phyloP scores from a whole-genome alignment of 2,888 invertebrate genomes.

The Hypomecis atomaria region DNA sequence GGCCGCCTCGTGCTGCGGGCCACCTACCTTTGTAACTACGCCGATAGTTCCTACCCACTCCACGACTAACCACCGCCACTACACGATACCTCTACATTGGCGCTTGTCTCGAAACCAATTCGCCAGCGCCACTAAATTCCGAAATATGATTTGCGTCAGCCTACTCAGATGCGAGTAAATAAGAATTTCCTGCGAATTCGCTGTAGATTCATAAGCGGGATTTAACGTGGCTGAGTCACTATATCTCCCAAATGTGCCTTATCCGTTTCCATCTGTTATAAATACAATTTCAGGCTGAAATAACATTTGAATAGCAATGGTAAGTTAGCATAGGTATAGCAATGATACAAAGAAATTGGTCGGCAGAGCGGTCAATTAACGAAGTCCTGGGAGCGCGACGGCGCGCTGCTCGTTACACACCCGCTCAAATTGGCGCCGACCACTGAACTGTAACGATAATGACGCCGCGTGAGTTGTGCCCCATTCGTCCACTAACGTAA shows the following conservation, averaged over 20 bases:
- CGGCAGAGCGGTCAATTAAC: conserved; percentile 67
- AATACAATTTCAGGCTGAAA: conserved; percentile 11
- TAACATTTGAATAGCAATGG: conserved; percentile 28
- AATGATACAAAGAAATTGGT: conserved; percentile 64
- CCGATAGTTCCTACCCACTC: conserved; percentile 32
- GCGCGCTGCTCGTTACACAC: conserved; percentile 70
- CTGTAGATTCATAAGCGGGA: conserved; percentile 21
- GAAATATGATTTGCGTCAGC: conserved; percentile 20
- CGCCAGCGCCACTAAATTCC: conserved; percentile 6
- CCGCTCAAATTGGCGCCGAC: conserved; percentile 73
- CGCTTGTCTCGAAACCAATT: conserved; percentile 13
- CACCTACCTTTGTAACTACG: conserved; percentile 52
- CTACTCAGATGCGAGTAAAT: conserved; percentile 22
- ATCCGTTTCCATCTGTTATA: conserved; percentile 30
- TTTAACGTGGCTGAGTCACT: conserved; percentile 28
- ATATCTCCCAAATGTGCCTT: conserved; percentile 26
- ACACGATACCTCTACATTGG: conserved; percentile 20
- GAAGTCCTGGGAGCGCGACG: conserved; percentile 66
- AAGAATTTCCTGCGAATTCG: conserved; percentile 27
- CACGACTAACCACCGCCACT: conserved; percentile 13
- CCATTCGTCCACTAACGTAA: conserved; percentile 70
- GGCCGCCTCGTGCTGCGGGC: conserved; percentile 55
- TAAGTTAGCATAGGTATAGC: too few relatives aligned
- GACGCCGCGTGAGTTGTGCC: conserved; percentile 68
- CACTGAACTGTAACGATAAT: conserved; percentile 77